Evolutionary conservation across 2,888 invertebrate species (phyloP).

Genomic region (Conistra vaccinii): DNA sequence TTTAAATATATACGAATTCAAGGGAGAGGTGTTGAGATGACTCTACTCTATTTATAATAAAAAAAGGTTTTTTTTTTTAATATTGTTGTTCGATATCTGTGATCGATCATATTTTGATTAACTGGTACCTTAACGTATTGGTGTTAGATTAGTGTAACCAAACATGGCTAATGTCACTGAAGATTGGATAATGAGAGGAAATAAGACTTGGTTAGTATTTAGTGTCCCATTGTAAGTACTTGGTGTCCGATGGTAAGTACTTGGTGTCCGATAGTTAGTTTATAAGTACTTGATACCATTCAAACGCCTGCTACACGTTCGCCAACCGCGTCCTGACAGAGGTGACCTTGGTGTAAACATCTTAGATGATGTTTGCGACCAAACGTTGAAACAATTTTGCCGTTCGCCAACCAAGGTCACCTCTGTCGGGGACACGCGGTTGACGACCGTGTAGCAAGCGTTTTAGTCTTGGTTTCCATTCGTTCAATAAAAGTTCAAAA

Average conservation of each 20-base stretch:
- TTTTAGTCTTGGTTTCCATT: not conserved
- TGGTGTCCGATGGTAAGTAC: not conserved
- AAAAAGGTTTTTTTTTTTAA: too few relatives aligned
- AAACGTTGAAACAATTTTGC: too few relatives aligned
- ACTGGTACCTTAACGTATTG: not conserved
- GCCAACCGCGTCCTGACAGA: too few relatives aligned
- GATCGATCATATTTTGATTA: slow-evolving; percentile 27
- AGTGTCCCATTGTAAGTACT: not conserved
- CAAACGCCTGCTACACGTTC: too few relatives aligned
- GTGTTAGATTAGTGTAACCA: slow-evolving; percentile 3
- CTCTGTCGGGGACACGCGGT: too few relatives aligned
- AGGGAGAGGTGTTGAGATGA: too few relatives aligned
- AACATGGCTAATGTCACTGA: slow-evolving; percentile 7
- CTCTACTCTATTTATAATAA: too few relatives aligned
- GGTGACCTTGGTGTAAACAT: too few relatives aligned
- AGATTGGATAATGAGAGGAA: not conserved
- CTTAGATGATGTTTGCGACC: too few relatives aligned
- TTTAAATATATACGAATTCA: too few relatives aligned
- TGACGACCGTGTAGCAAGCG: too few relatives aligned
- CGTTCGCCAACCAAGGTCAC: too few relatives aligned
- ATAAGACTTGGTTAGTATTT: not conserved
- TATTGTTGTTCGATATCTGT: not conserved
- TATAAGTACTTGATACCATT: not conserved
- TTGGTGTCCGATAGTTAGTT: not conserved
- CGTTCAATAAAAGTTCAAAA: not conserved